Evolutionary conservation across 2,797 vertebrate species (phyloP), one percentile per base, ranked within the genome.

Genomic region (Amphiprion clarkii): DNA sequence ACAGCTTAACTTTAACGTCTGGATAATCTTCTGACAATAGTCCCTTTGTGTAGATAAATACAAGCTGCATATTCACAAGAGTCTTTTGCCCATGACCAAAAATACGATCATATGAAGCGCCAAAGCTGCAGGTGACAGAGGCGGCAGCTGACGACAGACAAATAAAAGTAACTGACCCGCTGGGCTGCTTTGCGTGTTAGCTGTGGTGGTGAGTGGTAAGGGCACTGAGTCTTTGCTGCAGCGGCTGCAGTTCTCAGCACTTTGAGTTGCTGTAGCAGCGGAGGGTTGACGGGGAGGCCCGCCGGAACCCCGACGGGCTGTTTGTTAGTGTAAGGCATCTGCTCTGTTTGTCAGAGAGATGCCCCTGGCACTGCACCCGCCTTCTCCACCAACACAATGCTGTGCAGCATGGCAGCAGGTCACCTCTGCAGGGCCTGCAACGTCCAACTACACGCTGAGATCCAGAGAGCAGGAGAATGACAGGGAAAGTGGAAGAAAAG

Each of bases 271-370:
- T 82, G 81, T 73, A 77, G 82, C 74, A 69, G 63, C n/a, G 69
- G 90, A 86, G 78, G 55, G 49, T 88, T 75, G 87, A 93, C 90
- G 86, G 91, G 67, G 87, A 90, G 81, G 74, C 91, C 92, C 6
- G 76, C 88, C 71, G 69, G 69, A 87, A 87, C 76, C 82, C 90
- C 75, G 54, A 62, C 86, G 84, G 87, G 88, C 88, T 89, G 91
- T 96, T 95, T 96, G 94, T 95, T 95, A 96, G 93, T 91, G 88
- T 94, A 93, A 94, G 89, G 93, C 93, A 94, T 95, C 93, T 94
- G 90, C 93, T 95, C 83, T 93, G 93, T 94, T 87, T 96, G 93
- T 94, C 93, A 94, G 68, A 86, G 86, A 87, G 91, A 82, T 92
- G 85, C 84, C 90, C 82, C 91, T 93, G 93, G 94, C 90, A 82